Conservation (phyloP, 2,797 vertebrate species). For the Acrossocheilus fasciatus region DNA sequence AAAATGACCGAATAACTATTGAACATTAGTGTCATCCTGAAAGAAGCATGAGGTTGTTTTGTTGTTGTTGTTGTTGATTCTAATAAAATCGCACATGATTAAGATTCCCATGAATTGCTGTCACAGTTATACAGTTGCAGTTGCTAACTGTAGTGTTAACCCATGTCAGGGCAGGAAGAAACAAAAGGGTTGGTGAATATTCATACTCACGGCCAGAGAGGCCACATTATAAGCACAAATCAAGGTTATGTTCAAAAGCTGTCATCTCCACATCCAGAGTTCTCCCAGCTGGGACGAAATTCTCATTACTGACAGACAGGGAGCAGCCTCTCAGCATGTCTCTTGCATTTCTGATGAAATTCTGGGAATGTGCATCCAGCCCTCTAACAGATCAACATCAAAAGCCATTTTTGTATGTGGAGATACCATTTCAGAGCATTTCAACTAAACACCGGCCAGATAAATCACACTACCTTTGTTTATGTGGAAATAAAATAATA, state of each 20-base stretch:
- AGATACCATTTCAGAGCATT: not conserved
- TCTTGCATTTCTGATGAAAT: slow-evolving; percentile 45
- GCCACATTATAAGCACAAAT: slow-evolving; percentile 51
- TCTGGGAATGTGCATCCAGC: slow-evolving; percentile 46
- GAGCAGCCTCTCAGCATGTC: slow-evolving; percentile 18
- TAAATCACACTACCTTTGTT: not conserved
- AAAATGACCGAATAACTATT: not conserved
- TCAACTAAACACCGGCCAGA: slow-evolving; percentile 18
- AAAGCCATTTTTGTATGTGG: slow-evolving; percentile 10
- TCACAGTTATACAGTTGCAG: not conserved
- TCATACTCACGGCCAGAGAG: slow-evolving; percentile 66
- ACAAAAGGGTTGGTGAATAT: slow-evolving; percentile 54
- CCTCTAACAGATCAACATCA: slow-evolving; percentile 34
- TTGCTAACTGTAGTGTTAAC: slow-evolving; percentile 58
- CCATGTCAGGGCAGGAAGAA: slow-evolving; percentile 52
- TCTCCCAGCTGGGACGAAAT: slow-evolving; percentile 12
- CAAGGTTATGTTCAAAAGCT: slow-evolving; percentile 35
- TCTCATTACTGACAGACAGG: slow-evolving; percentile 21
- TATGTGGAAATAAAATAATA: not conserved
- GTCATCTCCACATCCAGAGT: slow-evolving; percentile 10
- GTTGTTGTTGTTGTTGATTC: not conserved
- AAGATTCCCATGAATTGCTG: not conserved
- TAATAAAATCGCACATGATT: not conserved
- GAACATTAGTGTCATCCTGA: not conserved
- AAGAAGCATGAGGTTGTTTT: not conserved